These are phyloP conservation scores for Pelecanus crispus DNA, from an alignment of 2,113 vertebrate genomes.

Conservation along the genomic window DNA sequence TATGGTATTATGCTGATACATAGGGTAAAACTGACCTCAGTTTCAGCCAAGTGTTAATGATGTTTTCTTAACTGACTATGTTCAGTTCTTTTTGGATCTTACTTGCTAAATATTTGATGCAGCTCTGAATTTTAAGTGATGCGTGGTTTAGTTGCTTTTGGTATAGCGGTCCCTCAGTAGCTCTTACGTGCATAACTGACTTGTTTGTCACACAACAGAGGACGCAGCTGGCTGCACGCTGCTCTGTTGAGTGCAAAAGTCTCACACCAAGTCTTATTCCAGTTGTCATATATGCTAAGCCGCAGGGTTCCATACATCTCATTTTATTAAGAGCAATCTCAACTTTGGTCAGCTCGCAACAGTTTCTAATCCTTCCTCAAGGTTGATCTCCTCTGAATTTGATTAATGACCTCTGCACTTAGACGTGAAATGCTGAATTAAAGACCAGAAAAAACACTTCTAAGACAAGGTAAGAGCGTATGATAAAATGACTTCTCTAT, in stretches of 20 bases:
- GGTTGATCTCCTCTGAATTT: background rate
- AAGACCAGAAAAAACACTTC: background rate
- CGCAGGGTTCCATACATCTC: background rate
- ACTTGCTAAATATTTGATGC: slow-evolving; percentile 13
- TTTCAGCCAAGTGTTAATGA: background rate
- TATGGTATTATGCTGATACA: background rate
- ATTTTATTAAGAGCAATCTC: background rate
- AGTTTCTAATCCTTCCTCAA: background rate
- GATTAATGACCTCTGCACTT: background rate
- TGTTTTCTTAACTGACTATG: background rate
- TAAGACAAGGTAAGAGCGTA: background rate
- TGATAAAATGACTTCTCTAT: background rate
- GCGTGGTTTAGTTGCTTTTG: background rate
- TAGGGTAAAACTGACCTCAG: background rate
- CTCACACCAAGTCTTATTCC: background rate
- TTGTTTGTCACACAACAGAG: background rate
- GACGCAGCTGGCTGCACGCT: background rate
- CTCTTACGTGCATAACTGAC: background rate
- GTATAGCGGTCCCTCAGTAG: background rate
- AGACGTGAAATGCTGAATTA: background rate
- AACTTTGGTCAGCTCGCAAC: background rate
- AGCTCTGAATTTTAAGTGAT: background rate
- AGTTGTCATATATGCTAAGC: background rate
- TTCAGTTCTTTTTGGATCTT: background rate
- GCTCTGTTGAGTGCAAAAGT: background rate